Conservation (phyloP, 2,113 vertebrate species). For the Lucifuga dentata region DNA sequence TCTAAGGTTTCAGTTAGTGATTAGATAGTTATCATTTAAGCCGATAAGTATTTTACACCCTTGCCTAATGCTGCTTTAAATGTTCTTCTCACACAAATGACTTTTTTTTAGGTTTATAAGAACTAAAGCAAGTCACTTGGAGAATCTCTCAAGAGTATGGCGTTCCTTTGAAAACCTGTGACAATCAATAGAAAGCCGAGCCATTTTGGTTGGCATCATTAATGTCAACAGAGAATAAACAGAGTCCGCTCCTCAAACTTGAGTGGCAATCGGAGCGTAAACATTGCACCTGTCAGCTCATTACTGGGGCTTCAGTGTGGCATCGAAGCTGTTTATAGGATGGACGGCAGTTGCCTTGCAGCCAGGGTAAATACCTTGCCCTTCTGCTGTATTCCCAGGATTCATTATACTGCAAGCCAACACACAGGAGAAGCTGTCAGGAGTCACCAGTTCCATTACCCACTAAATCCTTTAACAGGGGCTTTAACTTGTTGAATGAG, state of each 20-base stretch:
- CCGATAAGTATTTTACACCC: neutral
- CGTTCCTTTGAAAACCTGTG: slow-evolving; percentile 47
- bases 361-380: slow-evolving; percentile 75
- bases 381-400: slow-evolving; percentile 74
- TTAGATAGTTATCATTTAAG: neutral
- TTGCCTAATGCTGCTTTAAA: neutral
- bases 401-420: slow-evolving; percentile 73
- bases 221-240: slow-evolving; percentile 61
- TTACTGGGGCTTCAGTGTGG: slow-evolving; percentile 75
- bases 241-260: slow-evolving; percentile 60
- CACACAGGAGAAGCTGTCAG: slow-evolving; percentile 71
- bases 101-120: neutral
- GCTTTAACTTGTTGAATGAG: slow-evolving; percentile 77
- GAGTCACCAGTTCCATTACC: slow-evolving; percentile 73
- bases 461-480: slow-evolving; percentile 74
- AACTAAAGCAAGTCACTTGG: slow-evolving; percentile 1
- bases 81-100: neutral
- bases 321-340: slow-evolving; percentile 59
- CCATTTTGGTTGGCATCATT: slow-evolving; percentile 61
- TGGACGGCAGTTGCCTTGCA: slow-evolving; percentile 66
- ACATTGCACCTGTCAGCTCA: slow-evolving; percentile 81
- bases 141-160: neutral
- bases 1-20: slow-evolving; percentile 2
- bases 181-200: slow-evolving; percentile 55
- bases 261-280: slow-evolving; percentile 74